Percentiles rank a stretch among this genome's conserved stretches.
phyloP scores from a whole-genome alignment of 2,888 invertebrate species.

The Vanessa cardui region DNA sequence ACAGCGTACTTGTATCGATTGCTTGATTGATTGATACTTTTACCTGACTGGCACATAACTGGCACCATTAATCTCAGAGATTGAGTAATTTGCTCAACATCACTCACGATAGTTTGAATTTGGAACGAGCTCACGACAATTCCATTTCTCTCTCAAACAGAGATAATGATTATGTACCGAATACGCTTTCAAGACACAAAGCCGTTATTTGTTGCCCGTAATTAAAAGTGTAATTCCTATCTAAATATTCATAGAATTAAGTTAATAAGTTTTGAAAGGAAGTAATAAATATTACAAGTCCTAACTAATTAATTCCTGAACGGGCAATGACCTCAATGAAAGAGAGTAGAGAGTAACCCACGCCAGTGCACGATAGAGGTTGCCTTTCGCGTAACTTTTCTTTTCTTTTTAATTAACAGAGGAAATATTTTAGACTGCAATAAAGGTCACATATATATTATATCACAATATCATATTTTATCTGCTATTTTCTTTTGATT shows the following conservation, averaged over 20 bases:
- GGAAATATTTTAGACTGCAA: not conserved
- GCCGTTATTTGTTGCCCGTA: not conserved
- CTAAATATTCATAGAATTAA: not conserved
- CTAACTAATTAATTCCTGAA: constrained; percentile 17
- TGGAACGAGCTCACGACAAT: too few relatives aligned
- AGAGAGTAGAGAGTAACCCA: constrained; percentile 20
- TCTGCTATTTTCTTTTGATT: not conserved
- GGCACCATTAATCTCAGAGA: too few relatives aligned
- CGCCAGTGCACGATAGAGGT: constrained; percentile 7
- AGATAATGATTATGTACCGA: too few relatives aligned
- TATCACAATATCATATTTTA: not conserved
- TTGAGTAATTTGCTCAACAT: too few relatives aligned
- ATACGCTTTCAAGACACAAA: too few relatives aligned
- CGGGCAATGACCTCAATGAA: constrained; percentile 17
- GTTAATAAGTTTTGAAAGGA: constrained; percentile 12
- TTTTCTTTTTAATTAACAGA: constrained; percentile 3
- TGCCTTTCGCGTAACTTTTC: constrained; percentile 1
- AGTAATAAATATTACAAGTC: constrained; percentile 13
- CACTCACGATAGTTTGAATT: too few relatives aligned
- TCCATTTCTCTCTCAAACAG: too few relatives aligned
- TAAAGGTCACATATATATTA: not conserved
- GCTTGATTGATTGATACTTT: too few relatives aligned
- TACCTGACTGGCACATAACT: too few relatives aligned
- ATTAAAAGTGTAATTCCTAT: not conserved
- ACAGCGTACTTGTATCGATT: too few relatives aligned